phyloP scores from a whole-genome alignment of 1,140 invertebrate genomes.

The Cotesia chilonis region DNA sequence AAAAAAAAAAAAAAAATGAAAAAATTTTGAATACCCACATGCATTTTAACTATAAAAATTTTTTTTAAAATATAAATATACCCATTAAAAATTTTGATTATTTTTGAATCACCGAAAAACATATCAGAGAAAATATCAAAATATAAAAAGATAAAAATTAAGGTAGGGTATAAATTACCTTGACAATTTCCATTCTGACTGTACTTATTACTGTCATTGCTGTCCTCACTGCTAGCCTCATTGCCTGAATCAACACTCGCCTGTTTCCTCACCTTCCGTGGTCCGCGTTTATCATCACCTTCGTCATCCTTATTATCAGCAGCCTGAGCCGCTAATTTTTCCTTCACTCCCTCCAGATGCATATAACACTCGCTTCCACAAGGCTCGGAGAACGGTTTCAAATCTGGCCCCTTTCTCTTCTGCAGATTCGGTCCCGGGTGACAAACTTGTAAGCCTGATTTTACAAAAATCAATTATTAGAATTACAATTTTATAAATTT shows the following conservation, averaged over 20 bases:
- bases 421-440: conserved; percentile 89
- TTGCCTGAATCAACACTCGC: conserved; percentile 86
- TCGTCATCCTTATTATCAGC: conserved; percentile 68
- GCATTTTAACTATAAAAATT: too few relatives aligned
- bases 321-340: conserved; percentile 78
- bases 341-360: conserved; percentile 85
- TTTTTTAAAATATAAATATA: too few relatives aligned
- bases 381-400: conserved; percentile 85
- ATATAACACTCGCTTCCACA: conserved; percentile 91
- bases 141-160: too few relatives aligned
- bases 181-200: conserved; percentile 63
- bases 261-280: conserved; percentile 73
- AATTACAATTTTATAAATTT: conserved; percentile 2
- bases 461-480: conserved; percentile 34
- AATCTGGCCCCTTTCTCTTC: conserved; percentile 88
- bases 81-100: too few relatives aligned
- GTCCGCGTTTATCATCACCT: conserved; percentile 65
- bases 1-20: too few relatives aligned
- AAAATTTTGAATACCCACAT: too few relatives aligned
- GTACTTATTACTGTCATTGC: conserved; percentile 84
- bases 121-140: too few relatives aligned
- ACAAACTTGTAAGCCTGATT: conserved; percentile 80
- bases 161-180: conserved; percentile 44
- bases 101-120: too few relatives aligned
- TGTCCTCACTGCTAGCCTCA: conserved; percentile 92